Conservation (phyloP, 2,113 vertebrate genomes). For the Camelus bactrianus region DNA sequence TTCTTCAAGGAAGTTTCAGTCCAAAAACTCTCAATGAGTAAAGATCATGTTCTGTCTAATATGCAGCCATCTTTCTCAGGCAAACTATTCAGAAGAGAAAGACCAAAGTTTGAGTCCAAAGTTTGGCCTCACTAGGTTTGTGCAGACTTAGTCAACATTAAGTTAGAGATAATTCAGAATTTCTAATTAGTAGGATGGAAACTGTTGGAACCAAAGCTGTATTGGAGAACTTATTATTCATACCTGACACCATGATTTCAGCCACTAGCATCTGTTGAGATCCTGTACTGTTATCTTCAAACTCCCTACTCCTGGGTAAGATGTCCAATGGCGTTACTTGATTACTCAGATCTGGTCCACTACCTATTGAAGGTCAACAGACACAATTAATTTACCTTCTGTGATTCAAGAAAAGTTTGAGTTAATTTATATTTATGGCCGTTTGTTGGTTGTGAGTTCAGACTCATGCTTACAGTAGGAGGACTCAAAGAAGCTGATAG, state of each 20-base stretch:
- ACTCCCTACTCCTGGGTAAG: background rate
- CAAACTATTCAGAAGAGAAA: background rate
- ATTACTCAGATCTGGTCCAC: conserved; percentile 49
- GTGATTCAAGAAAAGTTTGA: background rate
- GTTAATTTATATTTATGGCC: background rate
- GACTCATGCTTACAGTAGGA: background rate
- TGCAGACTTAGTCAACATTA: background rate
- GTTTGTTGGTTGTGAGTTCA: background rate
- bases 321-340: conserved; percentile 73
- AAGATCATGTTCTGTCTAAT: background rate
- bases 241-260: conserved; percentile 95
- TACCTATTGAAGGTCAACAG: conserved; percentile 74
- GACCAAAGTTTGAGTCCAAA: background rate
- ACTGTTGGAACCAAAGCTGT: background rate
- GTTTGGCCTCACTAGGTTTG: background rate
- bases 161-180: background rate
- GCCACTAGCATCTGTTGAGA: conserved; percentile 78
- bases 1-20: background rate
- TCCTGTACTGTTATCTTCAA: background rate
- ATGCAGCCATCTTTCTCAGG: background rate
- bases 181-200: background rate
- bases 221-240: background rate
- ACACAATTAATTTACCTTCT: background rate
- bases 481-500: background rate
- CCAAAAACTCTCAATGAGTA: background rate